phyloP scores from a whole-genome alignment of 2,797 vertebrate genomes.

The Protonibea diacanthus region DNA sequence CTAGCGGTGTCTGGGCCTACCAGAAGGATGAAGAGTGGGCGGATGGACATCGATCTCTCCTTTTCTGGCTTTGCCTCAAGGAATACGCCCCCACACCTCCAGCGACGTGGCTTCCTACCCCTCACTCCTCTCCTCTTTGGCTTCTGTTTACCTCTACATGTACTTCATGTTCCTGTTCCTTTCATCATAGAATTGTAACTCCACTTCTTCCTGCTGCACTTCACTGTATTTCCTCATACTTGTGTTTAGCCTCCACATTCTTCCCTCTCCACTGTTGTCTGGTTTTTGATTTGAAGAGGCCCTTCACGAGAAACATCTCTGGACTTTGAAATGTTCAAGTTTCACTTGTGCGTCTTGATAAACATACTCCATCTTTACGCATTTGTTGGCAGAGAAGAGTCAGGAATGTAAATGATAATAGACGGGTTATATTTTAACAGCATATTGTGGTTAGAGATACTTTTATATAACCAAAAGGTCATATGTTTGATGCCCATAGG shows the following conservation, averaged over 20 bases:
- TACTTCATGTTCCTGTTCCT: constrained; percentile 6
- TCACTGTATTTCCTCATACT: neutral
- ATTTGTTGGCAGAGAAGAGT: constrained; percentile 25
- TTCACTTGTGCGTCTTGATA: constrained; percentile 38
- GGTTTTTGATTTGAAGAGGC: constrained; percentile 17
- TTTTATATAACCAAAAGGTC: neutral
- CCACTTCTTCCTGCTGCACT: neutral
- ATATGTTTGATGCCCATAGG: neutral
- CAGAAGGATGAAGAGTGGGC: constrained; percentile 27
- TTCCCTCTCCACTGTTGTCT: constrained; percentile 10
- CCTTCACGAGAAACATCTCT: constrained; percentile 34
- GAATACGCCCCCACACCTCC: constrained; percentile 37
- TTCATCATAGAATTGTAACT: neutral
- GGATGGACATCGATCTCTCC: constrained; percentile 54
- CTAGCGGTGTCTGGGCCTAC: constrained; percentile 26
- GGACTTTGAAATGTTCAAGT: constrained; percentile 32
- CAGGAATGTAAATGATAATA: constrained; percentile 44
- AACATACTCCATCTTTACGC: constrained; percentile 33
- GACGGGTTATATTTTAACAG: constrained; percentile 41
- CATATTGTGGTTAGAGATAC: neutral
- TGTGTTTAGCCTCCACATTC: constrained; percentile 1
- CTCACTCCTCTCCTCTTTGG: constrained; percentile 6
- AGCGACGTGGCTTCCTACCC: neutral
- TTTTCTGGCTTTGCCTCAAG: constrained; percentile 46
- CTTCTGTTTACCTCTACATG: neutral